Evolutionary conservation across 1,140 invertebrate species (phyloP).

Genomic region (Drosophila equinoxialis): DNA sequence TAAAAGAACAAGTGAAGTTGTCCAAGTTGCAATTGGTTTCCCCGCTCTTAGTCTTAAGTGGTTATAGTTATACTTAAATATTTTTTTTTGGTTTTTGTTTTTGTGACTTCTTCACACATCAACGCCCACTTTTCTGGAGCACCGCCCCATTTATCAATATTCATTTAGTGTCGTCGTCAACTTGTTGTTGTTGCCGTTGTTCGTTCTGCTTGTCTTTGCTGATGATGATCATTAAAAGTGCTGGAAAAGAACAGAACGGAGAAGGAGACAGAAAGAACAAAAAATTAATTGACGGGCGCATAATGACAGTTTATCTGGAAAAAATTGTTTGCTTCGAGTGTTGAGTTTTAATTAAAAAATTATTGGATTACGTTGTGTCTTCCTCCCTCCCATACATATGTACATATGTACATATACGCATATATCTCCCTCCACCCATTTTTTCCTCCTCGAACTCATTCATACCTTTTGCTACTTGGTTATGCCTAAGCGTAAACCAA

Average conservation of each 20-base stretch:
- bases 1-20: slow-evolving; percentile 46
- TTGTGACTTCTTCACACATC: slow-evolving; percentile 53
- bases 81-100: neutral
- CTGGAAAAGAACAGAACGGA: slow-evolving; percentile 16
- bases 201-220: slow-evolving; percentile 38
- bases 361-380: slow-evolving; percentile 76
- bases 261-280: slow-evolving; percentile 42
- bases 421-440: neutral
- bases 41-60: slow-evolving; percentile 10
- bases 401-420: too few relatives aligned
- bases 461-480: slow-evolving; percentile 70
- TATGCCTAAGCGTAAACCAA: slow-evolving; percentile 82
- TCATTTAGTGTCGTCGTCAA: slow-evolving; percentile 78
- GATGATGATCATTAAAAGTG: slow-evolving; percentile 74
- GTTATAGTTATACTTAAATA: slow-evolving; percentile 9
- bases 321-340: slow-evolving; percentile 81
- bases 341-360: slow-evolving; percentile 82
- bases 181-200: slow-evolving; percentile 40
- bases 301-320: slow-evolving; percentile 82
- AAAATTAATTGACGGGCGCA: slow-evolving; percentile 81
- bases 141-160: slow-evolving; percentile 82
- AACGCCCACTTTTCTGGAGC: slow-evolving; percentile 71
- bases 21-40: slow-evolving; percentile 53
- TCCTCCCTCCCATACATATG: neutral
- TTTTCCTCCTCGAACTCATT: neutral